phyloP scores from a whole-genome alignment of 2,888 invertebrate species.

The Lagria hirta region DNA sequence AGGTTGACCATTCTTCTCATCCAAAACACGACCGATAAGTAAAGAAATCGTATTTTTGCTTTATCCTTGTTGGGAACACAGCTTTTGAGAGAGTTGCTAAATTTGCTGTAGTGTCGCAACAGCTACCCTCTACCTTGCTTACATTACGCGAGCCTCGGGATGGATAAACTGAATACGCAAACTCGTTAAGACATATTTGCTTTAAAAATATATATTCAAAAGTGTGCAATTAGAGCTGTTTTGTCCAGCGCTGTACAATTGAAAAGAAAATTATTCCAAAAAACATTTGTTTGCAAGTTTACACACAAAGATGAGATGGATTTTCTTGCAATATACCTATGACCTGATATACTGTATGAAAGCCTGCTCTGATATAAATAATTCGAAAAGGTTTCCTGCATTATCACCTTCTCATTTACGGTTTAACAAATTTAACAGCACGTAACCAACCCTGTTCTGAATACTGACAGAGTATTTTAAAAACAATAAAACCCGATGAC shows the following conservation, averaged over 20 bases:
- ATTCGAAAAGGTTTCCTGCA: constrained; percentile 9
- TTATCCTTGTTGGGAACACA: constrained; percentile 24
- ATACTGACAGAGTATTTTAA: constrained; percentile 34
- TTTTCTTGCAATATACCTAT: too few relatives aligned
- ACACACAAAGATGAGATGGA: too few relatives aligned
- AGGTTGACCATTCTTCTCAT: constrained; percentile 51
- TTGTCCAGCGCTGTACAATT: too few relatives aligned
- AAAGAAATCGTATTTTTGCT: constrained; percentile 11
- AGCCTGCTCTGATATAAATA: too few relatives aligned
- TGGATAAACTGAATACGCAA: constrained; percentile 40
- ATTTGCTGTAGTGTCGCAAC: constrained; percentile 6
- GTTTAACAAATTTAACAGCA: constrained; percentile 12
- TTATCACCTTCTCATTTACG: constrained; percentile 13
- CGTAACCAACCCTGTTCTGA: constrained; percentile 18
- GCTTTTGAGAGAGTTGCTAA: constrained; percentile 28
- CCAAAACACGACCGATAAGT: constrained; percentile 26
- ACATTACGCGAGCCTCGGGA: constrained; percentile 33
- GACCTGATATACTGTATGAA: too few relatives aligned
- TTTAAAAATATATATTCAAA: constrained; percentile 30
- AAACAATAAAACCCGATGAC: constrained; percentile 33
- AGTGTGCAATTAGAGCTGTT: constrained; percentile 24
- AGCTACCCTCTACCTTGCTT: constrained; percentile 34
- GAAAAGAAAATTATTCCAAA: too few relatives aligned
- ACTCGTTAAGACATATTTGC: constrained; percentile 37
- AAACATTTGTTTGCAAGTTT: too few relatives aligned